Evolutionary conservation across 2,113 vertebrate species (phyloP), one percentile per base, ranked within the genome.

Genomic region (Coptodon bakossiorum): DNA sequence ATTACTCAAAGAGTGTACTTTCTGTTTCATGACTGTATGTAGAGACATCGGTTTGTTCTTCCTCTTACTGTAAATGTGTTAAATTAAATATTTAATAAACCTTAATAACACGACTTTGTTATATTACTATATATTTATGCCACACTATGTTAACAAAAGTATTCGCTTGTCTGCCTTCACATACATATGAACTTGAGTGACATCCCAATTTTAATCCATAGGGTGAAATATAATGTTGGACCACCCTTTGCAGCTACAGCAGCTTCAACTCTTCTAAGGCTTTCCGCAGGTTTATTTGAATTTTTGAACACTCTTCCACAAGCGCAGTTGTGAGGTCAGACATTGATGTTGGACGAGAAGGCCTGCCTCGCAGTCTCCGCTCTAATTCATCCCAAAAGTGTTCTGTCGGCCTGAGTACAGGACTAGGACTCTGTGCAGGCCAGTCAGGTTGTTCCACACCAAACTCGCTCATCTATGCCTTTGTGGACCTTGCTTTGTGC

Each of bases 331-430:
- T 40, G 38, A 40, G 38, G 38, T 40, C 38, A 40, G 38, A 40
- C 38, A 4, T 10, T 11, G 38, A 11, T 11, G 38, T 40, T 40
- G 38, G 38, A 10, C 9, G 2, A 40, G 9, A 10, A 40, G 38
- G 38, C 59, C 59, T 36, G 31, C 59, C 59, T 34, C 1, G 3
- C 59, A 11, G 59, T 63, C 59, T 1, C 31, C 1, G 0, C 59
- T 63, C 17, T 0, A n/a, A 36, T 34, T 0, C 31, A 36, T 36
- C 59, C 17, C 31, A 63, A 19, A 63, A 63, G 0, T 1, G 59
- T n/a, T 19, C 17, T 63, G 59, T 63, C 2, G 0, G 59, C 16
- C 59, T 3, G 17, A 63, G 59, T 36, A 36, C 6, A 63, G 59
- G 59, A 63, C 59, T 36, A 63, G 31, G 59, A 63, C 59, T 63